Evolutionary conservation across 2,888 invertebrate species (phyloP).

Genomic region (Standfussiana lucernea): DNA sequence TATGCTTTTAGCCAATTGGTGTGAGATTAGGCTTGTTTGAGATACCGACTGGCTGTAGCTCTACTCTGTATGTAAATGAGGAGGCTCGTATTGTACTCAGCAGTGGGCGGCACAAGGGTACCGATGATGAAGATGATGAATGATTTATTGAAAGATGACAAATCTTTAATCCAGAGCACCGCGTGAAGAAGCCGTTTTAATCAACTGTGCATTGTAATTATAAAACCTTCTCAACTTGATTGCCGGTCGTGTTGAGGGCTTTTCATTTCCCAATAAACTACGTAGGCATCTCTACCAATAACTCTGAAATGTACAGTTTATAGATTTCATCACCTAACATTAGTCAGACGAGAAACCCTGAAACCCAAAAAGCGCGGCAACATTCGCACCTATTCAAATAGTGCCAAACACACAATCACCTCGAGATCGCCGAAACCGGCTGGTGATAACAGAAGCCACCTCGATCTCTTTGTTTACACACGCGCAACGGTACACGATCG

Average conservation of each 20-base stretch:
- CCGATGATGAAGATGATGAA: neutral
- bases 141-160: neutral
- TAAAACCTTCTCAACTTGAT: neutral
- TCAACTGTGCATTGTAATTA: neutral
- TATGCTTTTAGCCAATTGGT: conserved; percentile 37
- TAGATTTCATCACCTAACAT: conserved; percentile 39
- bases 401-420: conserved; percentile 60
- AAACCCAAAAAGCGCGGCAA: conserved; percentile 6
- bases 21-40: conserved; percentile 26
- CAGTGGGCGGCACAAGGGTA: neutral
- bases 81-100: neutral
- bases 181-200: neutral
- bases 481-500: conserved; percentile 62
- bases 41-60: neutral
- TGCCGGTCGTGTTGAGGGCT: too few relatives aligned
- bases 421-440: conserved; percentile 62
- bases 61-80: neutral
- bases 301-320: neutral
- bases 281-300: too few relatives aligned
- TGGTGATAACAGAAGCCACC: conserved; percentile 76
- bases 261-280: neutral
- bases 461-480: conserved; percentile 70
- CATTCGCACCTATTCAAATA: conserved; percentile 37
- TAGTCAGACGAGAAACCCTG: conserved; percentile 33
- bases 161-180: neutral